Evolutionary conservation across 2,797 vertebrate genomes (phyloP), one percentile per base, ranked within the genome.

Genomic region (Clamator glandarius): DNA sequence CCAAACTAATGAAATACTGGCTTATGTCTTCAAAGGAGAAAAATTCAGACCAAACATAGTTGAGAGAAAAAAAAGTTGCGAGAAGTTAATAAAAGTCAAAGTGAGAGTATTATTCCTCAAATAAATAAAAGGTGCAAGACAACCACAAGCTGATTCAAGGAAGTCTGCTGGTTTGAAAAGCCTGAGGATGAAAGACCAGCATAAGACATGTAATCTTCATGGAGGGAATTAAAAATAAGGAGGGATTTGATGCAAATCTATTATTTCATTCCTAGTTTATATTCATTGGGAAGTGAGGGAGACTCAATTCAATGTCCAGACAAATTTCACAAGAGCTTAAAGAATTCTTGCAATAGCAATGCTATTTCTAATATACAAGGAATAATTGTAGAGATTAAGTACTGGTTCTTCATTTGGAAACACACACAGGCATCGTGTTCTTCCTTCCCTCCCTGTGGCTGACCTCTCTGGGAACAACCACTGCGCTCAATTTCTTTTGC

Each of bases 1-100:
- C 86, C 89, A 94, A 82, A 85, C 50, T 73, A 94, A 92, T 89
- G 84, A 96, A 89, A 92, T 28, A 64, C 46, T 12, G 0, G 80
- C 75, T 93, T 77, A 77, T 29, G 33, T 29, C 48, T 85, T 92
- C 86, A 84, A 91, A 87, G 72, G 44, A 26, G 42, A 52, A 63
- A 21, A 59, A 33, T 73, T 95, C 84, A 89, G 78, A 31, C 46
- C 2, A 11, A 62, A 82, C 35, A 75, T 1, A 76, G 86, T 39
- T 57, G 24, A 57, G 25, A 57, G n/a, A n/a, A 51, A 81, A 82
- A 70, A 57, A 66, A 90, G 64, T 58, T 67, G 23, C 0, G 1
- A 73, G 82, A 77, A 83, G 68, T 74, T 80, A 64, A 79, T 51
- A 52, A 12, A 92, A 92, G 80, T 72, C 54, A 51, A 42, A 75